Conservation (phyloP, 2,888 invertebrate genomes). For the Carpatolechia fugitivella region DNA sequence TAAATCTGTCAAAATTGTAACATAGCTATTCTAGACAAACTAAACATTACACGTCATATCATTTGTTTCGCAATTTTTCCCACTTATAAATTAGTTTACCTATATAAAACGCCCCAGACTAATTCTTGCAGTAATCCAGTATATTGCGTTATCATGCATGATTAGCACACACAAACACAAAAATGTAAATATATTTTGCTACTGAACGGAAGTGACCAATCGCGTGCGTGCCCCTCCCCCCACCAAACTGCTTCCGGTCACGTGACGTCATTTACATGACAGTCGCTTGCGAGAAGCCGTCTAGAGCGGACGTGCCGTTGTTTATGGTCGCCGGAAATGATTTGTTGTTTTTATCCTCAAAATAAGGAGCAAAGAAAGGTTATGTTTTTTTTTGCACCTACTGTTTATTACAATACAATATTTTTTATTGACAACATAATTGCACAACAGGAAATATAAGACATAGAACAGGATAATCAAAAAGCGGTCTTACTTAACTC, state of each 20-base stretch:
- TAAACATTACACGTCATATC: no score
- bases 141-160: constrained; percentile 74
- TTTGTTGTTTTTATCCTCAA: constrained; percentile 28
- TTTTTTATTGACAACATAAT: no score
- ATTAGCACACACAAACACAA: constrained; percentile 70
- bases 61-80: constrained; percentile 18
- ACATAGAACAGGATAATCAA: no score
- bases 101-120: constrained; percentile 40
- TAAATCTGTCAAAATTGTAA: no score
- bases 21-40: no score
- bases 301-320: constrained; percentile 54
- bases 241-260: constrained; percentile 74
- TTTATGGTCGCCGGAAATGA: constrained; percentile 58
- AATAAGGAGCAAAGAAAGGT: background rate
- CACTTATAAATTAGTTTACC: background rate
- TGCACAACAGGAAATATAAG: no score
- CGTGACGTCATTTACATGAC: constrained; percentile 79
- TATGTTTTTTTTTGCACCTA: background rate
- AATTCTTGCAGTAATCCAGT: constrained; percentile 64
- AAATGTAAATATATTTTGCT: constrained; percentile 53
- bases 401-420: no score
- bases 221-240: constrained; percentile 71
- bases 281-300: constrained; percentile 51
- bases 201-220: constrained; percentile 76
- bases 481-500: no score